Conservation (phyloP, 2,113 vertebrate genomes). For the Spea multiplicata region DNA sequence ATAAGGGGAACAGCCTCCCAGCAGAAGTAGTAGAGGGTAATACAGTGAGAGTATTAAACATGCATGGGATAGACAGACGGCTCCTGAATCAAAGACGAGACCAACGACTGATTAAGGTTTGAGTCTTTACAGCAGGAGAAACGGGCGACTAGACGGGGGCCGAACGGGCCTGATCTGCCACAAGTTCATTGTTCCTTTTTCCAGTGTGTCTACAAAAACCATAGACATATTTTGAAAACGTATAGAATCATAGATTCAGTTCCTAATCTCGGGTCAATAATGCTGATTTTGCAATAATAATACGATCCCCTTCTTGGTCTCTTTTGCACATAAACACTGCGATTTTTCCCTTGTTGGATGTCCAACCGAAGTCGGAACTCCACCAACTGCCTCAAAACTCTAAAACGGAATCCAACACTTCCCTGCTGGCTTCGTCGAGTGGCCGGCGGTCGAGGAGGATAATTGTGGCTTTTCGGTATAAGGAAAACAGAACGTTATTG, state of each 20-base stretch:
- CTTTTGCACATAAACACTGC: slow-evolving; percentile 22
- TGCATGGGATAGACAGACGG: too few species aligned
- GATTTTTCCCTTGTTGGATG: slow-evolving; percentile 20
- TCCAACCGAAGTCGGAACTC: slow-evolving; percentile 11
- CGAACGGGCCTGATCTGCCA: too few species aligned
- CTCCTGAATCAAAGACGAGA: too few species aligned
- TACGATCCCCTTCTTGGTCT: slow-evolving; percentile 7
- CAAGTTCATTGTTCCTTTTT: neutral
- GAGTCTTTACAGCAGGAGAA: too few species aligned
- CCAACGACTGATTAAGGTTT: too few species aligned
- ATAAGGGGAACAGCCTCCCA: too few species aligned
- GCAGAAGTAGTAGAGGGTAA: too few species aligned
- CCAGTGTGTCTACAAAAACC: neutral
- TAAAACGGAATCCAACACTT: slow-evolving; percentile 50
- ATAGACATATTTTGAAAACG: slow-evolving; percentile 30
- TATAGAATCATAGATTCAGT: slow-evolving; percentile 15
- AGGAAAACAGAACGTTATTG: slow-evolving; percentile 41
- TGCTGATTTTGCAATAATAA: slow-evolving; percentile 28
- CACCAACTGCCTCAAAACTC: slow-evolving; percentile 50
- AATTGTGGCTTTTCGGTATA: slow-evolving; percentile 50
- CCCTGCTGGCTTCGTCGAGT: slow-evolving; percentile 46
- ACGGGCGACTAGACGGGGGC: too few species aligned
- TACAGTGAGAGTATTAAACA: too few species aligned
- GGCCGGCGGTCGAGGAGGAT: slow-evolving; percentile 44
- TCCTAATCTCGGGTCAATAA: neutral